A percentile compares a stretch with the other conserved stretches of the same genome.
phyloP scores from a whole-genome alignment of 2,797 vertebrate genomes.

The Falco rusticolus region DNA sequence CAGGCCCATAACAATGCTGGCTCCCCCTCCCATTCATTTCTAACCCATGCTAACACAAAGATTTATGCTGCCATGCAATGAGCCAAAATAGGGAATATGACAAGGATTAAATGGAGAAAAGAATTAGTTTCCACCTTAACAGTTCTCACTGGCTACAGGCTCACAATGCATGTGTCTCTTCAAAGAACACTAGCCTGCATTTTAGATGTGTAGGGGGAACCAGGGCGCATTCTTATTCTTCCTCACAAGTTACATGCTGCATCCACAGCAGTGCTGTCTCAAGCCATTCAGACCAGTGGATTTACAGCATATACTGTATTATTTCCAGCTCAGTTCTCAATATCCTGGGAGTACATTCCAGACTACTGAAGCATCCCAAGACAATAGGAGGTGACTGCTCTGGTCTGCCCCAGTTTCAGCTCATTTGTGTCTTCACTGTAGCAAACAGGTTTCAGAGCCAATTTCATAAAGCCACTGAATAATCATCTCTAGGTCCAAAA shows the following conservation, averaged over 20 bases:
- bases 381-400: neutral
- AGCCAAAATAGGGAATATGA: neutral
- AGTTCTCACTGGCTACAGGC: neutral
- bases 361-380: neutral
- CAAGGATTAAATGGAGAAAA: neutral
- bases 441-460: neutral
- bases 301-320: neutral
- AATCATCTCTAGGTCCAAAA: neutral
- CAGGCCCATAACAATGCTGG: neutral
- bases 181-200: neutral
- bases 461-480: neutral
- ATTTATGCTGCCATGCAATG: neutral
- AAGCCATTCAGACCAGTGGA: neutral
- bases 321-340: neutral
- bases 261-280: neutral
- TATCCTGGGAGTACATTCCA: neutral
- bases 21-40: neutral
- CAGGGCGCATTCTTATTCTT: neutral
- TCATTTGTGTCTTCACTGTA: neutral
- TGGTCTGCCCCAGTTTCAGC: conserved; percentile 15
- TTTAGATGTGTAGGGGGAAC: neutral
- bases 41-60: neutral
- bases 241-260: neutral
- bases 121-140: neutral
- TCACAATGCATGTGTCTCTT: accelerated